phyloP scores from a whole-genome alignment of 2,113 vertebrate species.

The Erythrolamprus reginae region DNA sequence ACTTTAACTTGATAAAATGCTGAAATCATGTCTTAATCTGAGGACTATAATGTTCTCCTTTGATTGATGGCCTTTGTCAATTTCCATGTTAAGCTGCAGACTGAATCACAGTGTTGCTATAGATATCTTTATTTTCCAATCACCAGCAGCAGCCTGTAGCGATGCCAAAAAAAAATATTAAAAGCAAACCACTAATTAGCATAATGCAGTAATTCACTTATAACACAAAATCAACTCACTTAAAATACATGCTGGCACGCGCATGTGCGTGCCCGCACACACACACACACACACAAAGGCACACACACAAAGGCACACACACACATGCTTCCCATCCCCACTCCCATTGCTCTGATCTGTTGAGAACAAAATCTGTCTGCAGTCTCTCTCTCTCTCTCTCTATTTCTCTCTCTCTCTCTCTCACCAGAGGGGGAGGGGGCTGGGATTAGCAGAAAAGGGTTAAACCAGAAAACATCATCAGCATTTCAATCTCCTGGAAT shows the following conservation, averaged over 20 bases:
- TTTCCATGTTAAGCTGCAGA: conserved; percentile 48
- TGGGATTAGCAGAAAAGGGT: conserved; percentile 62
- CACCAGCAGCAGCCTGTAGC: conserved; percentile 34
- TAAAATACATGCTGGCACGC: not conserved
- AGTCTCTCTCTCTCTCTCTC: too few species aligned
- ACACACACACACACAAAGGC: too few species aligned
- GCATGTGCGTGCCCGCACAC: not conserved
- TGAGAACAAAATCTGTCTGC: conserved; percentile 39
- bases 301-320: not conserved
- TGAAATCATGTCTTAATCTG: conserved; percentile 47
- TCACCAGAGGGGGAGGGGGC: conserved; percentile 43
- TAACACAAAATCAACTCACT: conserved; percentile 57
- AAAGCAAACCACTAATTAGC: conserved; percentile 63
- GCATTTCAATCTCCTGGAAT: conserved; percentile 76
- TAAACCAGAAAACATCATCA: conserved; percentile 60
- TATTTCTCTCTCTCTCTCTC: too few species aligned
- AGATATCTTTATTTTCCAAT: conserved; percentile 52
- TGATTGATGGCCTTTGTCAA: conserved; percentile 59
- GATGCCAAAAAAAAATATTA: conserved; percentile 46
- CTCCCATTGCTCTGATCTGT: conserved; percentile 37
- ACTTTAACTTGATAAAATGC: conserved; percentile 22
- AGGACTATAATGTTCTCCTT: conserved; percentile 35
- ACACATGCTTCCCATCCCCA: not conserved
- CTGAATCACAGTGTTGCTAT: conserved; percentile 34
- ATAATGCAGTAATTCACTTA: conserved; percentile 44